These are phyloP conservation scores for Nysson spinosus DNA, from an alignment of 2,888 invertebrate genomes.

Conservation along the genomic window DNA sequence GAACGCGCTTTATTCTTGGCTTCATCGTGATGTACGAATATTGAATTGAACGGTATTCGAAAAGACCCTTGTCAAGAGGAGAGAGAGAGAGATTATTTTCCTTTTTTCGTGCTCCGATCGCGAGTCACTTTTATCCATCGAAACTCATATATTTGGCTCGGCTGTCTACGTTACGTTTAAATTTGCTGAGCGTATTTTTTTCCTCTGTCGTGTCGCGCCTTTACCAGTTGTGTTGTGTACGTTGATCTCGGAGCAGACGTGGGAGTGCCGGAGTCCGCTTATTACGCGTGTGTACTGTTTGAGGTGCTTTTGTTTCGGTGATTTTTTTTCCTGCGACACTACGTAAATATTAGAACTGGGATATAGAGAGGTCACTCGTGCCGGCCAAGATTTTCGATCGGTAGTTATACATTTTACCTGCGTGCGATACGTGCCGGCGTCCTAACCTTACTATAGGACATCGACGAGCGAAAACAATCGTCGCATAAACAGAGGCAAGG, in stretches of 20 bases:
- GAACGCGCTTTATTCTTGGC: too few species aligned
- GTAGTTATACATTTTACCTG: constrained; percentile 18
- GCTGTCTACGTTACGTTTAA: constrained; percentile 5
- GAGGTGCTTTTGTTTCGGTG: constrained; percentile 32
- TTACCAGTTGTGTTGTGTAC: constrained; percentile 5
- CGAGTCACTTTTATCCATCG: neutral
- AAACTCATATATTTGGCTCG: constrained; percentile 1
- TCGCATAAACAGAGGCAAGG: neutral
- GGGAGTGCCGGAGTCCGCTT: constrained; percentile 6
- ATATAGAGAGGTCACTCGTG: too few species aligned
- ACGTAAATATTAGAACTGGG: too few species aligned
- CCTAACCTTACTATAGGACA: constrained; percentile 43
- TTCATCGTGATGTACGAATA: too few species aligned
- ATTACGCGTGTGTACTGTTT: constrained; percentile 30
- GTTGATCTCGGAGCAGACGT: constrained; percentile 3
- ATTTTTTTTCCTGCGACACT: too few species aligned
- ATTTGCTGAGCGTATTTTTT: neutral
- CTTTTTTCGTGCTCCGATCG: neutral
- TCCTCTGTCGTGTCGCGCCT: constrained; percentile 7
- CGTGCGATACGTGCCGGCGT: constrained; percentile 44
- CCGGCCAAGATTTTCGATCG: constrained; percentile 20
- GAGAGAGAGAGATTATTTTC: too few species aligned
- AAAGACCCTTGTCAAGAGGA: too few species aligned
- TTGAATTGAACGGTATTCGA: too few species aligned
- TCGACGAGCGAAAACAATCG: constrained; percentile 2